Percentiles rank a stretch among this genome's conserved stretches.
Conservation (phyloP, 2,113 vertebrate genomes). For the Sardina pilchardus region DNA sequence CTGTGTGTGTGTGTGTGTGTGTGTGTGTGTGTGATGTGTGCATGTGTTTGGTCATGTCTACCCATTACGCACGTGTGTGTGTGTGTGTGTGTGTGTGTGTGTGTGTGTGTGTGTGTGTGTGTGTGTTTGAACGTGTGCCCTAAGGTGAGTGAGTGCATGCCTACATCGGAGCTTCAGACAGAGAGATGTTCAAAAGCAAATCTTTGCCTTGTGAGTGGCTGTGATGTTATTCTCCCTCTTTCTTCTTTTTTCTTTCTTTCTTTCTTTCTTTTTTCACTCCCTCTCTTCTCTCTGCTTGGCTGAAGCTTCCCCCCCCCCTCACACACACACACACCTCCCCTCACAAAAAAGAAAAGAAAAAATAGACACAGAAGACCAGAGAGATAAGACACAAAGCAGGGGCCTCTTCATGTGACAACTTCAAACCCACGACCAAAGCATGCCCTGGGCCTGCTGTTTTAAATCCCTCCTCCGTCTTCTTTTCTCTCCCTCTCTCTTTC, state of each 20-base stretch:
- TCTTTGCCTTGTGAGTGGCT: neutral
- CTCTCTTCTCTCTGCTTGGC: neutral
- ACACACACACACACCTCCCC: slow-evolving; percentile 40
- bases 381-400: slow-evolving; percentile 63
- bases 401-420: slow-evolving; percentile 54
- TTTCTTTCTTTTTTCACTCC: neutral
- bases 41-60: neutral
- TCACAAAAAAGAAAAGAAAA: slow-evolving; percentile 56
- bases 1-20: neutral
- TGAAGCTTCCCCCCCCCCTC: neutral
- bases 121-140: neutral
- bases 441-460: neutral
- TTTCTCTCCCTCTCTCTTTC: too few species aligned
- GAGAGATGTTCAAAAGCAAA: slow-evolving; percentile 2
- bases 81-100: neutral
- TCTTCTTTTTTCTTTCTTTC: slow-evolving; percentile 46
- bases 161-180: neutral
- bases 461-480: neutral
- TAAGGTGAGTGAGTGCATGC: neutral
- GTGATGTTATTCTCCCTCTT: neutral
- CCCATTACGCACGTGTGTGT: neutral
- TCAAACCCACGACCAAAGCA: slow-evolving; percentile 55
- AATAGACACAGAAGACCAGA: slow-evolving; percentile 45
- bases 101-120: neutral
- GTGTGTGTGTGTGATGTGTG: neutral